phyloP scores from a whole-genome alignment of 2,113 vertebrate species.

The Atherinomorus stipes region DNA sequence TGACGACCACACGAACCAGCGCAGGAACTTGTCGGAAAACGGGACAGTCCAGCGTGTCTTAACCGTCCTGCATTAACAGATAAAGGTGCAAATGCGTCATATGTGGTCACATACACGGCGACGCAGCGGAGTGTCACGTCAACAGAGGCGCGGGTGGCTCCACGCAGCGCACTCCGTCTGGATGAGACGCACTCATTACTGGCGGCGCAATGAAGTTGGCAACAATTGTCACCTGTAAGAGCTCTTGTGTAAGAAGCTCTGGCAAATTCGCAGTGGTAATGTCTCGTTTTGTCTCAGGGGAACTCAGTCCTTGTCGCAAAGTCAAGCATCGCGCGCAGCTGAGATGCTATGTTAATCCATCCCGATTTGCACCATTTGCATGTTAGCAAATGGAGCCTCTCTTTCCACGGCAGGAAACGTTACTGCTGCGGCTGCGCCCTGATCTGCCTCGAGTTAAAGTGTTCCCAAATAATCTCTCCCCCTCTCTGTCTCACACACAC shows the following conservation, averaged over 20 bases:
- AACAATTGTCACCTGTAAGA: conserved; percentile 64
- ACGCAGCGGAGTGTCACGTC: conserved; percentile 50
- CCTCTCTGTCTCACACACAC: conserved; percentile 4
- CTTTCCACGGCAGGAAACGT: conserved; percentile 21
- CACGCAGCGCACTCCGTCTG: conserved; percentile 19
- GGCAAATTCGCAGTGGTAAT: conserved; percentile 8
- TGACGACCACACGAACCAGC: conserved; percentile 35
- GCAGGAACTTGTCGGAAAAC: conserved; percentile 58
- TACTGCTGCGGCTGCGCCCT: conserved; percentile 43
- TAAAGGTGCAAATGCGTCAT: conserved; percentile 60
- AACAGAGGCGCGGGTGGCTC: conserved; percentile 25
- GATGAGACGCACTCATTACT: conserved; percentile 27
- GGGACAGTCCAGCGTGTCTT: background rate
- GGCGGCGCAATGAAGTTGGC: conserved; percentile 39
- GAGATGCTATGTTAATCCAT: conserved; percentile 14
- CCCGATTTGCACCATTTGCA: conserved; percentile 37
- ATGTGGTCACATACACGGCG: conserved; percentile 20
- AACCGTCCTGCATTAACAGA: background rate
- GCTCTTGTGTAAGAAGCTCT: conserved; percentile 27
- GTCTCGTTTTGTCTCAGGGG: background rate
- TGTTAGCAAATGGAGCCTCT: background rate
- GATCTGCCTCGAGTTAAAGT: conserved; percentile 47
- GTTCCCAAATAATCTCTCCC: conserved; percentile 37
- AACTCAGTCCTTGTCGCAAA: conserved; percentile 17
- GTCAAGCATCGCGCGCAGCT: conserved; percentile 23